Percentiles rank a stretch among this genome's conserved stretches.
phyloP scores from a whole-genome alignment of 2,888 invertebrate genomes.

The Rambutsinella grinnellia region DNA sequence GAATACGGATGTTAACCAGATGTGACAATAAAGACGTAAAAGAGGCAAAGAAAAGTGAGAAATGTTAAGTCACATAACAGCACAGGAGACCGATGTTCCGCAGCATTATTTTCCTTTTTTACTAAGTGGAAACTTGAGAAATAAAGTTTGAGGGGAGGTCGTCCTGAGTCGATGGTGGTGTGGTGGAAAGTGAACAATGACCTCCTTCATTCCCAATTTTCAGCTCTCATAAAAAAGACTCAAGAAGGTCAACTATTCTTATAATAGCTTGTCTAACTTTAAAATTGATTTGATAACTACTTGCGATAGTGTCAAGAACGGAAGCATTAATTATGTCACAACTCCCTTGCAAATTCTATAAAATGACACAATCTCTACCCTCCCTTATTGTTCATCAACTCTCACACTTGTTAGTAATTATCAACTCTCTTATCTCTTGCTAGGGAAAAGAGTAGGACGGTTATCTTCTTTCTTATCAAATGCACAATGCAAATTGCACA shows the following conservation, averaged over 20 bases:
- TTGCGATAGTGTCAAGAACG: constrained; percentile 1
- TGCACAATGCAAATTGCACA: background rate
- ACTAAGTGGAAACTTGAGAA: background rate
- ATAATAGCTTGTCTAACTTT: background rate
- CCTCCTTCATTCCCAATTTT: background rate
- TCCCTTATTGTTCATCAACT: background rate
- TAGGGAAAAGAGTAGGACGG: no score
- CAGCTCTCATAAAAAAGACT: background rate
- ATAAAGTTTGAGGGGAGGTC: background rate
- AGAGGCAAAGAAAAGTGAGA: constrained; percentile 14
- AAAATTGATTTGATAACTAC: background rate
- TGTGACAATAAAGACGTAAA: constrained; percentile 36
- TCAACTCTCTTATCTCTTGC: background rate
- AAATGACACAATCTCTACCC: background rate
- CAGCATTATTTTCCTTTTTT: background rate
- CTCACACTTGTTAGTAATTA: no score
- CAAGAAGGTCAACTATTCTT: background rate
- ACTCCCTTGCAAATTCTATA: background rate
- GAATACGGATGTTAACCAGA: constrained; percentile 35
- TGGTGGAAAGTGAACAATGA: background rate
- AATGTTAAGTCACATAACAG: constrained; percentile 9
- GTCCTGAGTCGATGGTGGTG: constrained; percentile 1
- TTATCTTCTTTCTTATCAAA: background rate
- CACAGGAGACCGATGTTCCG: background rate
- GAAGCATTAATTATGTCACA: background rate